phyloP scores from a whole-genome alignment of 2,888 invertebrate genomes.

The Nephrotoma appendiculata region DNA sequence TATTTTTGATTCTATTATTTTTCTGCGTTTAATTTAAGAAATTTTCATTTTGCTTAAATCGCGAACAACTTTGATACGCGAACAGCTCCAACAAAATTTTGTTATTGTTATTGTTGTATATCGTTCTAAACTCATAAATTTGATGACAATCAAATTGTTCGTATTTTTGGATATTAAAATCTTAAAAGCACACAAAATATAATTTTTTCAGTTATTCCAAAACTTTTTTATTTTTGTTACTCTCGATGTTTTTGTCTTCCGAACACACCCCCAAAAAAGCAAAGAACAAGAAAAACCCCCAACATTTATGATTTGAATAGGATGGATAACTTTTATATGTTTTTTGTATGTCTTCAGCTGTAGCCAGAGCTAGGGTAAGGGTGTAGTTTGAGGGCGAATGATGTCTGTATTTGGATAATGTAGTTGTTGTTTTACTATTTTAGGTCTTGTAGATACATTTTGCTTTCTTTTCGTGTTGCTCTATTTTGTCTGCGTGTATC shows the following conservation, averaged over 20 bases:
- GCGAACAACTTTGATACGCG: not conserved
- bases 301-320: not conserved
- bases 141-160: not conserved
- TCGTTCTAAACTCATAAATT: not conserved
- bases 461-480: not conserved
- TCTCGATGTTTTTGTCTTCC: not conserved
- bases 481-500: not conserved
- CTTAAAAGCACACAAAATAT: not conserved
- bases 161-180: not conserved
- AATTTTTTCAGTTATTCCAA: not conserved
- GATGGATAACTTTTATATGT: not conserved
- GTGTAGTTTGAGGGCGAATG: not conserved
- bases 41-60: not conserved
- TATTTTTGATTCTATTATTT: not conserved
- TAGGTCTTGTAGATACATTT: not conserved
- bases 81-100: not conserved
- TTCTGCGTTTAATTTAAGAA: not conserved
- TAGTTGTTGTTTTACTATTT: not conserved
- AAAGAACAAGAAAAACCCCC: not conserved
- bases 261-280: not conserved
- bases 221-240: not conserved
- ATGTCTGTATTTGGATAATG: not conserved
- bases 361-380: not conserved
- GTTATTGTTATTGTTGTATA: not conserved
- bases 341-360: not conserved